phyloP scores from a whole-genome alignment of 2,797 vertebrate species.

The Decapterus maruadsi region DNA sequence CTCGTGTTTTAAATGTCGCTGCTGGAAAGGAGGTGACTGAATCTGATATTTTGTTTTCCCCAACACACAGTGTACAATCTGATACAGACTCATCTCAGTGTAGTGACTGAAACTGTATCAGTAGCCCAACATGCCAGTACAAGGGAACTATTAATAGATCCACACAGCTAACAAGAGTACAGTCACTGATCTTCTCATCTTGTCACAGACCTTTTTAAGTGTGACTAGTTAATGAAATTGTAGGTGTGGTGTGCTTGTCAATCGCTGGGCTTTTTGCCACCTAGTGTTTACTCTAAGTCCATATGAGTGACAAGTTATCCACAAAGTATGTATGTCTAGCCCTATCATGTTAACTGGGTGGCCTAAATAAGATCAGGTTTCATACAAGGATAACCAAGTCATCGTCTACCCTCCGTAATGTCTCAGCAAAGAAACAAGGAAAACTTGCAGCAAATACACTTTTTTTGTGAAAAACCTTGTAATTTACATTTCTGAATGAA shows the following conservation, averaged over 20 bases:
- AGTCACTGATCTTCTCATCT: constrained; percentile 21
- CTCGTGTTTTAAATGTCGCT: constrained; percentile 20
- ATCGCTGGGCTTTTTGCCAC: neutral
- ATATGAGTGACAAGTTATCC: neutral
- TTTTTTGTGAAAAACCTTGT: neutral
- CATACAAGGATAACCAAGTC: neutral
- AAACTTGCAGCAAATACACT: neutral
- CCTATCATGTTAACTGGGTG: constrained; percentile 1
- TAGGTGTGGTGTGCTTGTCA: neutral
- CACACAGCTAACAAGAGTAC: constrained; percentile 34
- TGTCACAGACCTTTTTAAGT: constrained; percentile 1
- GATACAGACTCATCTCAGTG: constrained; percentile 43
- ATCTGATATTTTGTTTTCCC: constrained; percentile 68
- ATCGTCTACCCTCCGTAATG: neutral
- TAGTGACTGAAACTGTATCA: constrained; percentile 57
- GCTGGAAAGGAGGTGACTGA: constrained; percentile 26
- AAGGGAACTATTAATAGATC: constrained; percentile 73
- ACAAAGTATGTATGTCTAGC: constrained; percentile 1
- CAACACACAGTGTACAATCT: constrained; percentile 47
- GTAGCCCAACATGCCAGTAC: constrained; percentile 36
- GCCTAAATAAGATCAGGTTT: constrained; percentile 11
- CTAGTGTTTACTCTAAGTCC: neutral
- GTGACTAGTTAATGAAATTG: constrained; percentile 3
- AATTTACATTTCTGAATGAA: constrained; percentile 2
- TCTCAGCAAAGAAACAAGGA: neutral